A percentile compares a stretch with the other conserved stretches of the same genome.
These are phyloP conservation scores for Agrochola circellaris DNA, from an alignment of 2,888 invertebrate genomes.

Conservation along the genomic window DNA sequence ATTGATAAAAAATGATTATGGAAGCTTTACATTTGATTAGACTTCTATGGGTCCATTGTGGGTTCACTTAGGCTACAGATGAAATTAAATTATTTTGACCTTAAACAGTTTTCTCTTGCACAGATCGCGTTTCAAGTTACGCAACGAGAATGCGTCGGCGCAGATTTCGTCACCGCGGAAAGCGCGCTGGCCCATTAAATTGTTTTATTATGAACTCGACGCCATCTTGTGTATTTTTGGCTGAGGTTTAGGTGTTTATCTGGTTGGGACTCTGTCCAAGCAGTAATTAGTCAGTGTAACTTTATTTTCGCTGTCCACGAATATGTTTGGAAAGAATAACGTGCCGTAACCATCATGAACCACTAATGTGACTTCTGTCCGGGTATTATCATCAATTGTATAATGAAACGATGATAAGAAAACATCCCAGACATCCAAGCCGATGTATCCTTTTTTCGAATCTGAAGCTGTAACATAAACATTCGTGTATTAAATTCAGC, in stretches of 20 bases:
- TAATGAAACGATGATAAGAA: conserved; percentile 47
- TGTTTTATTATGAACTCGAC: conserved; percentile 91
- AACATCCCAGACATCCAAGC: conserved; percentile 38
- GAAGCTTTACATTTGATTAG: background rate
- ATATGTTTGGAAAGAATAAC: conserved; percentile 72
- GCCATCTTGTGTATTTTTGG: conserved; percentile 91
- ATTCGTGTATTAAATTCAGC: conserved; percentile 66
- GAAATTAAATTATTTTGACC: conserved; percentile 84
- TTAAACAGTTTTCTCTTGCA: conserved; percentile 86
- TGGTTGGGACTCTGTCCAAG: conserved; percentile 89
- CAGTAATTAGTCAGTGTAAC: conserved; percentile 88
- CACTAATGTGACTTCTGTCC: conserved; percentile 43
- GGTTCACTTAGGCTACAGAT: conserved; percentile 70
- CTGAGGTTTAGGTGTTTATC: conserved; percentile 90
- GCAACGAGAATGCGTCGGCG: conserved; percentile 88
- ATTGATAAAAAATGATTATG: background rate
- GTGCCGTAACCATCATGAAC: conserved; percentile 49
- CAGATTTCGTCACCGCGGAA: conserved; percentile 90
- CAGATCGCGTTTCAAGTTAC: conserved; percentile 88
- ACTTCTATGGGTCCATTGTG: conserved; percentile 44
- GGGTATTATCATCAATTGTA: conserved; percentile 37
- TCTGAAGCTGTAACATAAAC: conserved; percentile 64
- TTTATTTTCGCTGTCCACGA: conserved; percentile 82
- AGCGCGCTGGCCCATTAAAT: conserved; percentile 91
- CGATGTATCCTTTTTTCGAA: conserved; percentile 52